phyloP scores from a whole-genome alignment of 2,113 vertebrate species.

The Otus sunia region DNA sequence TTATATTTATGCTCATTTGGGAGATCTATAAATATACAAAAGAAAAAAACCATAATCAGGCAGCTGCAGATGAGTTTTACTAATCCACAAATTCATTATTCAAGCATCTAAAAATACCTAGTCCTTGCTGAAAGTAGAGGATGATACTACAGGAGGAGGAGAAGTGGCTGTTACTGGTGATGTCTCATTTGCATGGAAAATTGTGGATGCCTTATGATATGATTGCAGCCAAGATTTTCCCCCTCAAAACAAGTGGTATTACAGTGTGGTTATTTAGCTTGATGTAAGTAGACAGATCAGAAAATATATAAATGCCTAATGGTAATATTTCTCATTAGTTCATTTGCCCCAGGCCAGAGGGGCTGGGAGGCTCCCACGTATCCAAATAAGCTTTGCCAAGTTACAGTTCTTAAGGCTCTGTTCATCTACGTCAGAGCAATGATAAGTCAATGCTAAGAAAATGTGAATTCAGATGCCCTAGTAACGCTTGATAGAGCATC shows the following conservation, averaged over 20 bases:
- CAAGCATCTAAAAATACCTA: constrained; percentile 50
- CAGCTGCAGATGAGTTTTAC: constrained; percentile 42
- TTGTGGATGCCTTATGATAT: neutral
- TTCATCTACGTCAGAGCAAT: neutral
- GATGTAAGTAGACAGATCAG: neutral
- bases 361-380: neutral
- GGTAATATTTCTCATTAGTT: neutral
- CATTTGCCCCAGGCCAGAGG: neutral
- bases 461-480: neutral
- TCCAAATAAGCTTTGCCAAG: neutral
- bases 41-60: neutral
- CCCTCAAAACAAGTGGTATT: neutral
- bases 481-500: neutral
- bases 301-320: neutral
- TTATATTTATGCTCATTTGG: constrained; percentile 38
- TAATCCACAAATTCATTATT: constrained; percentile 53
- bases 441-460: neutral
- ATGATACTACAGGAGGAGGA: neutral
- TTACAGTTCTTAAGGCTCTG: neutral
- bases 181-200: neutral
- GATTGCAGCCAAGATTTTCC: neutral
- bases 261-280: neutral
- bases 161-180: neutral
- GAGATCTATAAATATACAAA: constrained; percentile 35
- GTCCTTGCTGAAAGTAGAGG: constrained; percentile 12